Base-by-base conservation (phyloP, 1,140 invertebrate species). In the Zaprionus africanus region DNA sequence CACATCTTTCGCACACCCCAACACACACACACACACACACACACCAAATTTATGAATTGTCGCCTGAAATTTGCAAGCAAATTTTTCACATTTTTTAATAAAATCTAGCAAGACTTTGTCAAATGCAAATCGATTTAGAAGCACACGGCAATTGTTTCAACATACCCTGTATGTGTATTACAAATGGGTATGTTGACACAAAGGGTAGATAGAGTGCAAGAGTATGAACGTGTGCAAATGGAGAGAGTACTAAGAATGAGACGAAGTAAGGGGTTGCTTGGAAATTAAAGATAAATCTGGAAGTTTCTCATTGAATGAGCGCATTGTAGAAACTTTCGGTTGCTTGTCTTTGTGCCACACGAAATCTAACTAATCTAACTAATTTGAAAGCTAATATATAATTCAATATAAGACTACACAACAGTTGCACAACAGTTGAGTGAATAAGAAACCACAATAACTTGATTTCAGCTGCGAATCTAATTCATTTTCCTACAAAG, bases 21-120 rank as follows among this genome's bases (percentile, higher is more conserved):
- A 36, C 62, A 64, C 62, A 64, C 49, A 22, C 22, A 36, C 62
- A 64, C 62, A 64, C 49, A 22, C 22, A 22, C 22, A n/a, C 6
- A 36, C 46, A 24, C 7, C 17, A 4, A 62, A 31, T 5, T 38
- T 26, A 53, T 46, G 41, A 46, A 46, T 46, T 46, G 41, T 17
- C 6, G 41, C 7, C 4, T 17, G 5, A n/a, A 54, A 49, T 49
- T 49, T 49, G 51, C 51, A 54, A 54, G 22, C 24, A n/a, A 46
- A 46, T 46, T 46, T 43, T 46, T 17, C 41, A 46, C 41, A 46
- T 43, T 43, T 43, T 43, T 46, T 46, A 17, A 46, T 46, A 7
- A 46, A 46, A 46, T 46, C n/a, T 11, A 41, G 5, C 5, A 41
- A 2, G n/a, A 41, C 15, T 41, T 41, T 41, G 15, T 41, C 15